These are phyloP conservation scores for Catamblyrhynchus diadema DNA, from an alignment of 2,797 vertebrate species.

Conservation along the genomic window DNA sequence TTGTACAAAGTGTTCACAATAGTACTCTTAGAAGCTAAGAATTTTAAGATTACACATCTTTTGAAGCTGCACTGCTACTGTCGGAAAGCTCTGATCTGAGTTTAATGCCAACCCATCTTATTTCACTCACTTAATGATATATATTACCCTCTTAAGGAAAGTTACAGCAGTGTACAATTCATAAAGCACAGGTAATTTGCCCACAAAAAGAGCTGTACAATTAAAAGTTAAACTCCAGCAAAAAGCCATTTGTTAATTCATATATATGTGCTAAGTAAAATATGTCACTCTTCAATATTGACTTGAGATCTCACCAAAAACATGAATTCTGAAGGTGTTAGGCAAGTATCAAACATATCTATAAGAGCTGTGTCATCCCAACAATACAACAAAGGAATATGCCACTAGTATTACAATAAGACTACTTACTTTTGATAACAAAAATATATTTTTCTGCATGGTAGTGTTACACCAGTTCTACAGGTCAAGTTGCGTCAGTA, in stretches of 20 bases:
- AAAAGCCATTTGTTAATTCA: neutral
- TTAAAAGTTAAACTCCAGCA: neutral
- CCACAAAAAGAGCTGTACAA: neutral
- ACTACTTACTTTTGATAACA: neutral
- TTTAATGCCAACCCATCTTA: neutral
- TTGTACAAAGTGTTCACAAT: neutral
- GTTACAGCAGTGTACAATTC: neutral
- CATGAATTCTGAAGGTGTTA: neutral
- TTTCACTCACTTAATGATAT: neutral
- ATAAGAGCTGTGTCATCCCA: neutral
- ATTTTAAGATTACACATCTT: neutral
- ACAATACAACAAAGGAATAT: neutral
- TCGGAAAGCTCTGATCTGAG: neutral
- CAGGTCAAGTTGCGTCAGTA: neutral
- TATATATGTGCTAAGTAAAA: neutral
- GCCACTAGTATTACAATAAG: neutral
- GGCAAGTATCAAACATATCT: neutral
- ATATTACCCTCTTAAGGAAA: constrained; percentile 3
- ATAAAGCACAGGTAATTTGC: neutral
- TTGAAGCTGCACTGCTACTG: neutral
- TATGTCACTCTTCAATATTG: neutral
- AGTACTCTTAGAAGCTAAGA: neutral
- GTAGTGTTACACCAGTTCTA: neutral
- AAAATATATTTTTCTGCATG: neutral
- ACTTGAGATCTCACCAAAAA: neutral